These are phyloP conservation scores for Ryuthela nishihirai DNA, from an alignment of 2,888 invertebrate species.

Conservation along the genomic window DNA sequence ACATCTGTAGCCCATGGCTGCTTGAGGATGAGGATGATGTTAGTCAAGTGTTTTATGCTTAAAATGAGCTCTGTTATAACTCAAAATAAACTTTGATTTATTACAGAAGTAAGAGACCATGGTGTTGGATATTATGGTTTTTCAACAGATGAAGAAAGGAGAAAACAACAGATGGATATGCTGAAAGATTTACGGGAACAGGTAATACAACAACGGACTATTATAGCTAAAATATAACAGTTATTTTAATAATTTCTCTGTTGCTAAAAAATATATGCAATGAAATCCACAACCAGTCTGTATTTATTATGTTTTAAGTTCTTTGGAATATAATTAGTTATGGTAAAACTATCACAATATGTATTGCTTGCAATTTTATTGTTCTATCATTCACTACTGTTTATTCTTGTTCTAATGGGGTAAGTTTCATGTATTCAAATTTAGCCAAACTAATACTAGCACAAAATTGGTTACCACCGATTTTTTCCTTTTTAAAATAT, in stretches of 20 bases:
- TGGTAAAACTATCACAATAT: background rate
- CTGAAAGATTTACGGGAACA: constrained; percentile 63
- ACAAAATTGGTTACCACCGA: too few relatives aligned
- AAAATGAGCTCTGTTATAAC: too few relatives aligned
- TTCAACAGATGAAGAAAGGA: constrained; percentile 75
- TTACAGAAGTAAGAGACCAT: constrained; percentile 77
- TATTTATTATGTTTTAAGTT: background rate
- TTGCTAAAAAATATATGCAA: too few relatives aligned
- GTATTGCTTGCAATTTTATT: background rate
- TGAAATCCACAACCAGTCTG: too few relatives aligned
- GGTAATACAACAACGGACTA: constrained; percentile 44
- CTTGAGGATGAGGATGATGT: too few relatives aligned
- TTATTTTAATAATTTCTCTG: constrained; percentile 46
- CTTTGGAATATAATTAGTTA: background rate
- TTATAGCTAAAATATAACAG: background rate
- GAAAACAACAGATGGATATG: constrained; percentile 74
- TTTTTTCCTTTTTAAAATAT: too few relatives aligned
- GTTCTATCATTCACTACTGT: too few relatives aligned
- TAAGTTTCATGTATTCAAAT: too few relatives aligned
- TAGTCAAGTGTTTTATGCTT: too few relatives aligned
- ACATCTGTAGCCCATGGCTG: too few relatives aligned
- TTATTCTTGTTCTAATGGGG: too few relatives aligned
- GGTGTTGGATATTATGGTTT: constrained; percentile 91
- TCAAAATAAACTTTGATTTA: background rate
- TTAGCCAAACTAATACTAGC: too few relatives aligned